These are phyloP conservation scores for Fratercula arctica DNA, from an alignment of 2,797 vertebrate genomes.

Conservation along the genomic window DNA sequence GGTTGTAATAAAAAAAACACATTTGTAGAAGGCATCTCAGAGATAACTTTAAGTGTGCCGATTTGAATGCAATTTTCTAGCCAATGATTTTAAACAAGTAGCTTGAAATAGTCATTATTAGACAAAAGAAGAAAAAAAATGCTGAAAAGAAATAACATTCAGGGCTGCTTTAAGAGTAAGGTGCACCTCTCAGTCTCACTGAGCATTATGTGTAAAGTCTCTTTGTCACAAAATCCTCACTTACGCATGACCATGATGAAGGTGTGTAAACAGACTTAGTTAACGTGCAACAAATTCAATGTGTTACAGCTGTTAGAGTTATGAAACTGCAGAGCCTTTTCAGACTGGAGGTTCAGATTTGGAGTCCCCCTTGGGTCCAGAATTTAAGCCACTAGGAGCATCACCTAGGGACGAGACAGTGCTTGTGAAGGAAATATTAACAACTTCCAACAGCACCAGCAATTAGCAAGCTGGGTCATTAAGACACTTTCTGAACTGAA, in stretches of 20 bases:
- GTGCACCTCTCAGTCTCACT: neutral
- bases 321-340: neutral
- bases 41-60: neutral
- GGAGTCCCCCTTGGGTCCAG: neutral
- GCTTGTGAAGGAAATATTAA: neutral
- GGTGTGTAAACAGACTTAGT: neutral
- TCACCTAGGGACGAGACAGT: fast-evolving
- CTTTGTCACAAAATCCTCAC: neutral
- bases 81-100: neutral
- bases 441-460: neutral
- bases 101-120: neutral
- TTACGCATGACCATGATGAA: neutral
- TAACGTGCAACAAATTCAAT: neutral
- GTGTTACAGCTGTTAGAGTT: neutral
- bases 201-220: neutral
- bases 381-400: neutral
- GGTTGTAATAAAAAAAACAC: neutral
- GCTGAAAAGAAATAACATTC: neutral
- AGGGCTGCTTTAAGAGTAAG: neutral
- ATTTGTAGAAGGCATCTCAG: neutral
- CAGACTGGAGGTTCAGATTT: neutral
- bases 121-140: neutral
- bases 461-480: neutral
- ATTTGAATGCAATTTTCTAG: neutral
- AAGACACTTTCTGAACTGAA: neutral